Percentiles rank a stretch among this genome's conserved stretches.
phyloP scores from a whole-genome alignment of 1,140 invertebrate genomes.

The Bombus affinis region DNA sequence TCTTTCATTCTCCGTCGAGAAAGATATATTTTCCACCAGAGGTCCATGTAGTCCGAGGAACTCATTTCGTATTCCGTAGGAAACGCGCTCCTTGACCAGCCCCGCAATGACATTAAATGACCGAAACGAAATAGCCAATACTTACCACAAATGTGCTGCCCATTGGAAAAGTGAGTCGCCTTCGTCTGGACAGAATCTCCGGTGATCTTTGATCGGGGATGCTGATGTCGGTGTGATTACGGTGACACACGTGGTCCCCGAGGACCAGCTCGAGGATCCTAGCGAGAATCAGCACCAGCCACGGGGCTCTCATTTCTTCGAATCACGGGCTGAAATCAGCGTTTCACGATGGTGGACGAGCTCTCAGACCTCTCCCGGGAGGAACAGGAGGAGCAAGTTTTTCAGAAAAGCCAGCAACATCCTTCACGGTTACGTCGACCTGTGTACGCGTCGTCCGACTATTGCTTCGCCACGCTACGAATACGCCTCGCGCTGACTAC shows the following conservation, averaged over 20 bases:
- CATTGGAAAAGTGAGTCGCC: constrained; percentile 84
- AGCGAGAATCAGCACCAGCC: constrained; percentile 60
- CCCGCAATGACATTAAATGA: background rate
- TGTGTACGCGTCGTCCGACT: constrained; percentile 32
- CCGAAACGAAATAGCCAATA: constrained; percentile 37
- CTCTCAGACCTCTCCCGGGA: constrained; percentile 42
- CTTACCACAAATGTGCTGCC: constrained; percentile 84
- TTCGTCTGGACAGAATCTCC: constrained; percentile 76
- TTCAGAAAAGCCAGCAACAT: constrained; percentile 46
- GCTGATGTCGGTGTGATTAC: constrained; percentile 56
- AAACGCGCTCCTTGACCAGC: background rate
- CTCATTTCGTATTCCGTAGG: constrained; percentile 4
- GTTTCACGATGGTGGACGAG: background rate
- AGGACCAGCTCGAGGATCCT: constrained; percentile 53
- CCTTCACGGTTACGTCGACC: constrained; percentile 53
- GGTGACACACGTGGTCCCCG: constrained; percentile 57
- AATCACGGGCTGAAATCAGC: constrained; percentile 56
- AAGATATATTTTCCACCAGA: background rate
- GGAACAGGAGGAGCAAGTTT: constrained; percentile 36
- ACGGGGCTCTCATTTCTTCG: constrained; percentile 60
- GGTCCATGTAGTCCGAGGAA: too few relatives aligned
- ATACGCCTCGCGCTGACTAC: background rate
- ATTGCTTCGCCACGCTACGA: background rate
- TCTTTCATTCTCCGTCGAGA: too few relatives aligned
- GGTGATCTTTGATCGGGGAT: constrained; percentile 44